These are phyloP conservation scores for Autographa pulchrina DNA, from an alignment of 2,888 invertebrate genomes.

Conservation along the genomic window DNA sequence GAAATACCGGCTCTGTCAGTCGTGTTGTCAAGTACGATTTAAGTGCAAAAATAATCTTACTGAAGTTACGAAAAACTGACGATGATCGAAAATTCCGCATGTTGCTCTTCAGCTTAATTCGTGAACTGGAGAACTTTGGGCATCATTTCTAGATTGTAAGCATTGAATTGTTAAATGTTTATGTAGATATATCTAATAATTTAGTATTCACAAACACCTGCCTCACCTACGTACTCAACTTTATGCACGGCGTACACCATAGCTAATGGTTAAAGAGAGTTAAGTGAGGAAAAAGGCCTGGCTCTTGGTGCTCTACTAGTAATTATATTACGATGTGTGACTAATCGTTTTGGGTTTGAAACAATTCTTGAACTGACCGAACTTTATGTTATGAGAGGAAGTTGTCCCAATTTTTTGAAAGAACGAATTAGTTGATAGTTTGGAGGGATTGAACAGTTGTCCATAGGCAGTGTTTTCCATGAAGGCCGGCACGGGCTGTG, in stretches of 20 bases:
- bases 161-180: constrained; percentile 34
- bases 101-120: constrained; percentile 72
- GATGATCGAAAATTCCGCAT: constrained; percentile 75
- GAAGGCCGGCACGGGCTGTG: constrained; percentile 62
- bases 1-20: constrained; percentile 79
- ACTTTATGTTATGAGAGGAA: constrained; percentile 14
- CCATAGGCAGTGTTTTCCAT: constrained; percentile 49
- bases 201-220: background rate
- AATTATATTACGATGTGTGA: constrained; percentile 50
- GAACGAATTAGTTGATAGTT: constrained; percentile 23
- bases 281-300: constrained; percentile 10
- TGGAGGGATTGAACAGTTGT: constrained; percentile 38
- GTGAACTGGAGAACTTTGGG: constrained; percentile 56
- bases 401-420: constrained; percentile 3
- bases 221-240: constrained; percentile 7
- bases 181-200: constrained; percentile 7
- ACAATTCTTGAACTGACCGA: constrained; percentile 39
- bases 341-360: constrained; percentile 34
- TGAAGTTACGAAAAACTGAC: constrained; percentile 66
- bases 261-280: constrained; percentile 13
- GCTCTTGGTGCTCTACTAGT: constrained; percentile 19
- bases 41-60: constrained; percentile 83
- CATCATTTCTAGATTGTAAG: constrained; percentile 68
- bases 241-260: constrained; percentile 25
- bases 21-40: constrained; percentile 83